Conservation (phyloP, 2,888 invertebrate species). For the Tricholauxania praeusta region DNA sequence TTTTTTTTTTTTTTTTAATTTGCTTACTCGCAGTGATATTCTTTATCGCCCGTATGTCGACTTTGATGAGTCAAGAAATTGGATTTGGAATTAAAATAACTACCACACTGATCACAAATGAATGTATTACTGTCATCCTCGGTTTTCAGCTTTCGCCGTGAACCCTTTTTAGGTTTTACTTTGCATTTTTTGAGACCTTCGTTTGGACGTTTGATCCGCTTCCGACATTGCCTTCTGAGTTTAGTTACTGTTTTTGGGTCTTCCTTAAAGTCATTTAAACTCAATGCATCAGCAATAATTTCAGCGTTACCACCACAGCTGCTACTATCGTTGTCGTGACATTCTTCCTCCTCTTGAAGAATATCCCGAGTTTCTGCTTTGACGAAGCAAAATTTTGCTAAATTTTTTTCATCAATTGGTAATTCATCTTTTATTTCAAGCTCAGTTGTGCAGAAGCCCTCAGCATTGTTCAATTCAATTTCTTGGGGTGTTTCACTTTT, state of each 20-base stretch:
- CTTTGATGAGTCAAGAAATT: conserved; percentile 59
- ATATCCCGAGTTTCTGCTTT: neutral
- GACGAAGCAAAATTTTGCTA: neutral
- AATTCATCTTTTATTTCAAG: neutral
- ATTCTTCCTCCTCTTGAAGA: neutral
- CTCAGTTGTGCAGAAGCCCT: neutral
- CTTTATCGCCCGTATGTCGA: conserved; percentile 60
- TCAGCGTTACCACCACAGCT: neutral
- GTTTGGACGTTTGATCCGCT: no score
- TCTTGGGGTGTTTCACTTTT: neutral
- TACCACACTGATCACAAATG: conserved; percentile 61
- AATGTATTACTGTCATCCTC: conserved; percentile 41
- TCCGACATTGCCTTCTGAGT: no score
- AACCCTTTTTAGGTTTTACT: conserved; percentile 16
- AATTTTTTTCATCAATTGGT: conserved; percentile 3
- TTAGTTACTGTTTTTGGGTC: no score
- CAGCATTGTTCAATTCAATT: neutral
- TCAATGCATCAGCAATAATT: no score
- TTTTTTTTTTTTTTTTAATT: neutral
- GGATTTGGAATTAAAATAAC: conserved; percentile 56
- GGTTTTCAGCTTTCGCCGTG: conserved; percentile 12
- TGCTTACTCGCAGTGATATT: conserved; percentile 59
- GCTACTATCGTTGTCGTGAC: no score
- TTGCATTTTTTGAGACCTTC: neutral
- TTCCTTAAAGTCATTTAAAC: neutral